Evolutionary conservation across 2,797 vertebrate genomes (phyloP).

Genomic region (Thamnophis elegans): DNA sequence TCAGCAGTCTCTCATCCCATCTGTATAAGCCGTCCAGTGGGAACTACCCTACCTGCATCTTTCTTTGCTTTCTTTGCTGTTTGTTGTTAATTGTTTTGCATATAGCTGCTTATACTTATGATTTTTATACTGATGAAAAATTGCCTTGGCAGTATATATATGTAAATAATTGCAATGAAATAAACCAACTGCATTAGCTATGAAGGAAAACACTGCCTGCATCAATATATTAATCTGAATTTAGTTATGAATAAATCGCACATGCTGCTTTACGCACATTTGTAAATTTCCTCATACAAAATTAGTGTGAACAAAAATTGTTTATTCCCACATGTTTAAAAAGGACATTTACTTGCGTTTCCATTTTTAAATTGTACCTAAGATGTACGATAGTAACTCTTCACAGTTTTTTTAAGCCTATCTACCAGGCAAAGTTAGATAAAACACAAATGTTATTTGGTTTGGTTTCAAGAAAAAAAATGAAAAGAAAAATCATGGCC

Average conservation of each 20-base stretch:
- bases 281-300: constrained; percentile 80
- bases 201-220: constrained; percentile 44
- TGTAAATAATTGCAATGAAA: neutral
- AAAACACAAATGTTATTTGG: constrained; percentile 70
- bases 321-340: constrained; percentile 65
- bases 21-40: neutral
- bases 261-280: constrained; percentile 80
- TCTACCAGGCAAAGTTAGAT: constrained; percentile 71
- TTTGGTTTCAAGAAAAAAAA: constrained; percentile 72
- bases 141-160: neutral
- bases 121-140: neutral
- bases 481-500: constrained; percentile 74
- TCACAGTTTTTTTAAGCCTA: constrained; percentile 63
- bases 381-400: constrained; percentile 72
- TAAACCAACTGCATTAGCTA: neutral
- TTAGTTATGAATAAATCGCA: constrained; percentile 74
- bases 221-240: constrained; percentile 67
- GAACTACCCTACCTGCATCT: neutral
- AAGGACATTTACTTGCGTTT: constrained; percentile 58
- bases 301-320: constrained; percentile 69
- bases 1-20: neutral
- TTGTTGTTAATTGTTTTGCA: neutral
- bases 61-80: neutral
- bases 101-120: neutral
- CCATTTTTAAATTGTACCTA: constrained; percentile 63